Evolutionary conservation across 2,113 vertebrate species (phyloP).

Genomic region (Gallinago paraguaiae): DNA sequence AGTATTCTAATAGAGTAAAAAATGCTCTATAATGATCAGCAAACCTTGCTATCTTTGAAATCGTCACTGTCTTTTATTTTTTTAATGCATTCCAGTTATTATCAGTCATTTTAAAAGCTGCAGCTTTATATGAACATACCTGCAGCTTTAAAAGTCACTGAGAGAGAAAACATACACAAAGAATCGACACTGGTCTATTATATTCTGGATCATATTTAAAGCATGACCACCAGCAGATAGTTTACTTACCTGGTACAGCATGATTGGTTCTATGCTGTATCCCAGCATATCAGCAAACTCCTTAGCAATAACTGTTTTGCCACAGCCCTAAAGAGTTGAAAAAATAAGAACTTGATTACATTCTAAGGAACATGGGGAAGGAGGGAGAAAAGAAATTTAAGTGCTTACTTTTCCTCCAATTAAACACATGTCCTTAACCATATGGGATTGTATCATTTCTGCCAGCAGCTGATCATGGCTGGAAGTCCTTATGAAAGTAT

Average conservation of each 20-base stretch:
- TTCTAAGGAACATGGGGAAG: background rate
- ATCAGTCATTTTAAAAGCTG: background rate
- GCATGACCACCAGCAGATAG: background rate
- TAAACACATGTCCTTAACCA: constrained; percentile 95
- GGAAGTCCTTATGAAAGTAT: constrained; percentile 84
- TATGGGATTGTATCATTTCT: constrained; percentile 95
- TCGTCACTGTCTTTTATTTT: background rate
- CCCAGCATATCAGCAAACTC: constrained; percentile 91
- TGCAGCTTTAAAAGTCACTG: background rate
- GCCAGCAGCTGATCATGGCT: constrained; percentile 87
- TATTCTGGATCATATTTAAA: background rate
- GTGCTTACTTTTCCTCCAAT: constrained; percentile 92
- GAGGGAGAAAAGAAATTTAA: background rate
- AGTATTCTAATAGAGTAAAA: background rate
- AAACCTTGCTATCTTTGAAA: background rate
- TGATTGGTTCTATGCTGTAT: constrained; percentile 89
- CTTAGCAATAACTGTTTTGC: constrained; percentile 90
- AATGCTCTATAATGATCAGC: background rate
- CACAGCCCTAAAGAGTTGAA: constrained; percentile 84
- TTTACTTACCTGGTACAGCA: constrained; percentile 93
- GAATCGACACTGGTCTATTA: background rate
- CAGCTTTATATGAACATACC: background rate
- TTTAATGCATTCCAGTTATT: background rate
- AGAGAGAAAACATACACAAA: background rate
- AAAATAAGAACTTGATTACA: background rate